A percentile compares a stretch with the other conserved stretches of the same genome.
These are phyloP conservation scores for Cerceris rybyensis DNA, from an alignment of 2,888 invertebrate genomes.

Conservation along the genomic window DNA sequence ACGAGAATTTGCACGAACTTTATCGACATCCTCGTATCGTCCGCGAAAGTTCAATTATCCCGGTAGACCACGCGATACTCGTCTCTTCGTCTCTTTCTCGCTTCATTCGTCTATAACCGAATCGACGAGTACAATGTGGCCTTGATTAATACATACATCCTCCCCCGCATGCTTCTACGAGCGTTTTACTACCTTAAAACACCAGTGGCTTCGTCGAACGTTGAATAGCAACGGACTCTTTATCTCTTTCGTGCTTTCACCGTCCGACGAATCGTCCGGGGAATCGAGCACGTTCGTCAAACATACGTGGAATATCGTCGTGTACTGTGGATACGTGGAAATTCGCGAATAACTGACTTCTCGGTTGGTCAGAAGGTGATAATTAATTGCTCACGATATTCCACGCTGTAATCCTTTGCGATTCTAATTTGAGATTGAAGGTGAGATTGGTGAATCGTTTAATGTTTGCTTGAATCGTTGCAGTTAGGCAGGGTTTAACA, in stretches of 20 bases:
- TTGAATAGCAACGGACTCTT: constrained; percentile 53
- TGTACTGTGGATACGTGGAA: constrained; percentile 19
- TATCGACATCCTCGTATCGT: constrained; percentile 5
- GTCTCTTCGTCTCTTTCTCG: constrained; percentile 16
- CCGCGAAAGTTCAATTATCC: constrained; percentile 59
- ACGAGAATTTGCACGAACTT: constrained; percentile 30
- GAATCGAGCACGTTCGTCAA: constrained; percentile 58
- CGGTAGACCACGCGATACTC: constrained; percentile 54
- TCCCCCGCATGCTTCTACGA: constrained; percentile 44
- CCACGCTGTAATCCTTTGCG: no score
- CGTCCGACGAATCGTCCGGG: constrained; percentile 58
- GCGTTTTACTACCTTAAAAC: constrained; percentile 32
- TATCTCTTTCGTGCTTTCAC: constrained; percentile 53
- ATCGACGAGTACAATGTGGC: constrained; percentile 58
- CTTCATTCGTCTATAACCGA: constrained; percentile 4
- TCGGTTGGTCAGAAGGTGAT: no score
- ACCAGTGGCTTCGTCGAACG: constrained; percentile 58
- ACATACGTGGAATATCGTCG: constrained; percentile 53
- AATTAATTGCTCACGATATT: no score
- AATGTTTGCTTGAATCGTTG: no score
- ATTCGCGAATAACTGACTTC: constrained; percentile 5
- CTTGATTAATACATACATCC: constrained; percentile 52
- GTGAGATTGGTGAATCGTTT: no score
- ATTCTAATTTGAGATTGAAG: no score
- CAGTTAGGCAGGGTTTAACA: no score